A percentile compares a stretch with the other conserved stretches of the same genome.
These are phyloP conservation scores for Antechinus stuartii DNA, from an alignment of 2,113 vertebrate species.

Conservation along the genomic window DNA sequence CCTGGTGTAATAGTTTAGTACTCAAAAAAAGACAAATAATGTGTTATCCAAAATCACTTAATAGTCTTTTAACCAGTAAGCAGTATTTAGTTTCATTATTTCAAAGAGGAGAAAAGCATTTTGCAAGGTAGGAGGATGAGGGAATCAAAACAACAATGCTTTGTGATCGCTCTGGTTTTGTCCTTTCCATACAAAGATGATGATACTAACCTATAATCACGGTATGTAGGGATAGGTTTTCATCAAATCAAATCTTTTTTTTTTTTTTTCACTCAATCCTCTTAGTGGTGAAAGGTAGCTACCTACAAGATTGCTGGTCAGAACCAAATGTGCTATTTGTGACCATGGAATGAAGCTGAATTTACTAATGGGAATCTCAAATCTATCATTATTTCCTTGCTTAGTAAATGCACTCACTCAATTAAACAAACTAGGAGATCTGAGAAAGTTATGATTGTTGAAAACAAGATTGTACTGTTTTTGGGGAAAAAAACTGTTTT, in stretches of 20 bases:
- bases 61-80: constrained; percentile 27
- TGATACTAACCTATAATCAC: background rate
- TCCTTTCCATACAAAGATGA: background rate
- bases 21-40: constrained; percentile 26
- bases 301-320: background rate
- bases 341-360: background rate
- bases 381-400: background rate
- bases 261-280: background rate
- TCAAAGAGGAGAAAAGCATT: background rate
- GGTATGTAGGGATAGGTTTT: background rate
- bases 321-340: background rate
- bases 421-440: background rate
- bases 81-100: background rate
- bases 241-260: background rate
- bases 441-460: background rate
- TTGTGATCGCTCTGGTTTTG: background rate
- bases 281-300: background rate
- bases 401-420: background rate
- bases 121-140: background rate
- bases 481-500: background rate
- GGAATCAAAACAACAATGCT: background rate
- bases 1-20: background rate
- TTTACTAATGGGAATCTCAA: background rate
- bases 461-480: background rate
- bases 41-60: background rate